Evolutionary conservation across 2,888 invertebrate species (phyloP).

Genomic region (Ellobium chinense): DNA sequence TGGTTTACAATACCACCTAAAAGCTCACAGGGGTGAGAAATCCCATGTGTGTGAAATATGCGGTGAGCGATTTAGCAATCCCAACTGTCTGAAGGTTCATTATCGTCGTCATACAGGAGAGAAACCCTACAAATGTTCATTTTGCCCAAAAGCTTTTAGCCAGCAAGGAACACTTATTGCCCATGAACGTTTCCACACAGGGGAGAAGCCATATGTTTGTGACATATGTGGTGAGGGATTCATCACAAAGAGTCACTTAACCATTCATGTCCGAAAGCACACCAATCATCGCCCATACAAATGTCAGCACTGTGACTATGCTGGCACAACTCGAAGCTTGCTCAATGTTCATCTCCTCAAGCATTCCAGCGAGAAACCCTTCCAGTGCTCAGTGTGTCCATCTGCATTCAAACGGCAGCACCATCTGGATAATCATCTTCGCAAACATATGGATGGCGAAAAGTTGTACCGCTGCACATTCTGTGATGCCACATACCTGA

Average conservation of each 20-base stretch:
- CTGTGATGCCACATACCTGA: slow-evolving; percentile 26
- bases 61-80: slow-evolving; percentile 43
- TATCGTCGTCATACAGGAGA: slow-evolving; percentile 49
- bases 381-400: slow-evolving; percentile 36
- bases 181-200: slow-evolving; percentile 40
- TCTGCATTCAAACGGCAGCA: slow-evolving; percentile 43
- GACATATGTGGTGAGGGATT: slow-evolving; percentile 46
- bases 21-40: slow-evolving; percentile 46
- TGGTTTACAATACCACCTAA: slow-evolving; percentile 35
- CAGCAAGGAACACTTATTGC: slow-evolving; percentile 39
- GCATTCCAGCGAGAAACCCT: slow-evolving; percentile 40
- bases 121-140: slow-evolving; percentile 45
- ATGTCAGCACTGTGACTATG: slow-evolving; percentile 48
- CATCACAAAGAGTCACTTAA: slow-evolving; percentile 42
- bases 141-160: slow-evolving; percentile 44
- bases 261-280: slow-evolving; percentile 44
- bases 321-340: slow-evolving; percentile 33
- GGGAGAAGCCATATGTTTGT: slow-evolving; percentile 47
- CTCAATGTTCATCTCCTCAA: slow-evolving; percentile 36
- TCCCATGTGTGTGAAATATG: slow-evolving; percentile 45
- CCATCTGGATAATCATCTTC: slow-evolving; percentile 36
- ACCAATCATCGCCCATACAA: slow-evolving; percentile 44
- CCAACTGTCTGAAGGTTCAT: slow-evolving; percentile 47
- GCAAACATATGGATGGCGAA: slow-evolving; percentile 35
- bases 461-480: slow-evolving; percentile 32